Evolutionary conservation across 2,797 vertebrate species (phyloP).

Genomic region (Columba guinea): DNA sequence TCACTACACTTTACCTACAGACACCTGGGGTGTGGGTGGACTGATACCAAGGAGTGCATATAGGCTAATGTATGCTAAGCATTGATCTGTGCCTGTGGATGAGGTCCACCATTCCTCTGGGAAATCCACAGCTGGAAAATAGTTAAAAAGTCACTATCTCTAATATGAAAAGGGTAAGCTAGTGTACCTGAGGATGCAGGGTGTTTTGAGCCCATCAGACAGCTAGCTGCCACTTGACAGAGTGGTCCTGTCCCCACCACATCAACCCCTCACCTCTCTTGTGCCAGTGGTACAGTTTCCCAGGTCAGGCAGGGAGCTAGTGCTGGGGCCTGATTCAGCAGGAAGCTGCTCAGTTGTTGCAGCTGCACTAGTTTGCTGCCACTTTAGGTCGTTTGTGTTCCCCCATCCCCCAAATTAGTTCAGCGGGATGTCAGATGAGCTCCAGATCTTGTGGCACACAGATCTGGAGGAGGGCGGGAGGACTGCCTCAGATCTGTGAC

Average conservation of each 20-base stretch:
- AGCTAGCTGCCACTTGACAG: neutral
- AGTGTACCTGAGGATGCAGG: neutral
- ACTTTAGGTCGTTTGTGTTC: neutral
- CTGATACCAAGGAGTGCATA: neutral
- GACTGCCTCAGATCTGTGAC: neutral
- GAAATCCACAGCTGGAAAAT: neutral
- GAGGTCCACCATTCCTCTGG: neutral
- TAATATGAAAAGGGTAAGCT: neutral
- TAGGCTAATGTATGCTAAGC: neutral
- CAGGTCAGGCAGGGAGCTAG: neutral
- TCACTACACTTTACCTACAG: neutral
- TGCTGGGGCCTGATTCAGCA: rapidly evolving
- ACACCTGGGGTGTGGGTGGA: neutral
- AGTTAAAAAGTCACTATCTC: neutral
- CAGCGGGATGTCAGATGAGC: neutral
- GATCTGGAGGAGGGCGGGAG: neutral
- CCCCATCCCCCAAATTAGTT: rapidly evolving
- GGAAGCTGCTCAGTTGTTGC: neutral
- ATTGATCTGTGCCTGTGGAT: neutral
- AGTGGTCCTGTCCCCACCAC: no score
- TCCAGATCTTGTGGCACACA: neutral
- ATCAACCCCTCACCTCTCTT: neutral
- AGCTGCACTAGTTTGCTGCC: neutral
- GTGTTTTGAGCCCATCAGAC: neutral
- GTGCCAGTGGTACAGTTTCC: neutral